Evolutionary conservation across 2,888 invertebrate species (phyloP).

Genomic region (Ophonus ardosiacus): DNA sequence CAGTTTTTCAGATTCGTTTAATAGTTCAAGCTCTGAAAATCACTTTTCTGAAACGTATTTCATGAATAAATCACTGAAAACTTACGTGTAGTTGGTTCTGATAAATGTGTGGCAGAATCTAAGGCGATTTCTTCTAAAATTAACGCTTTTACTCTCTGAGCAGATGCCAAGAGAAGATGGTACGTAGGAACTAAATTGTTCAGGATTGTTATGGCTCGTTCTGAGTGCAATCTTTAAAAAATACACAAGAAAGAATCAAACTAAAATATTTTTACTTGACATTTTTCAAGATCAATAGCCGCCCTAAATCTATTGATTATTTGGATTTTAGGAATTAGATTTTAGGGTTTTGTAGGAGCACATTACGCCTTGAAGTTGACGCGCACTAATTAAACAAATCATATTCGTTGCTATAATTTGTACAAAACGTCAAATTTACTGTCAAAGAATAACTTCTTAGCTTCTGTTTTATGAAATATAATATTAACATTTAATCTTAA

Average conservation of each 20-base stretch:
- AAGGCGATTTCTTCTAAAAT: constrained; percentile 96
- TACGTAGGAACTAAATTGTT: constrained; percentile 87
- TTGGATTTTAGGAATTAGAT: no score
- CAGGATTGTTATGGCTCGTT: constrained; percentile 89
- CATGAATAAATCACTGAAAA: not conserved
- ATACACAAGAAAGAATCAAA: not conserved
- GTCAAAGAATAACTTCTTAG: no score
- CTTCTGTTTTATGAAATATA: no score
- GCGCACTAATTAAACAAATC: no score
- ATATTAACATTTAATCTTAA: no score
- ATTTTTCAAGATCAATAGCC: no score
- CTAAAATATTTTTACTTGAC: no score
- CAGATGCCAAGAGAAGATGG: constrained; percentile 91
- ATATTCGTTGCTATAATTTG: no score
- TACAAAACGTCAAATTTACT: no score
- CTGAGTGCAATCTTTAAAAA: constrained; percentile 84
- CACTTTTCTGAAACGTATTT: not conserved
- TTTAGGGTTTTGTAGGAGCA: no score
- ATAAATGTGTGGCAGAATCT: constrained; percentile 75
- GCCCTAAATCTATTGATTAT: no score
- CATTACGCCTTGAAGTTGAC: no score
- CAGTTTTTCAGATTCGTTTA: constrained; percentile 88
- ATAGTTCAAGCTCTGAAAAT: constrained; percentile 79
- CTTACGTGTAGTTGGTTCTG: constrained; percentile 54
- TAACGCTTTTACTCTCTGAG: constrained; percentile 93